Evolutionary conservation across 2,888 invertebrate species (phyloP).

Genomic region (Myopa tessellatipennis): DNA sequence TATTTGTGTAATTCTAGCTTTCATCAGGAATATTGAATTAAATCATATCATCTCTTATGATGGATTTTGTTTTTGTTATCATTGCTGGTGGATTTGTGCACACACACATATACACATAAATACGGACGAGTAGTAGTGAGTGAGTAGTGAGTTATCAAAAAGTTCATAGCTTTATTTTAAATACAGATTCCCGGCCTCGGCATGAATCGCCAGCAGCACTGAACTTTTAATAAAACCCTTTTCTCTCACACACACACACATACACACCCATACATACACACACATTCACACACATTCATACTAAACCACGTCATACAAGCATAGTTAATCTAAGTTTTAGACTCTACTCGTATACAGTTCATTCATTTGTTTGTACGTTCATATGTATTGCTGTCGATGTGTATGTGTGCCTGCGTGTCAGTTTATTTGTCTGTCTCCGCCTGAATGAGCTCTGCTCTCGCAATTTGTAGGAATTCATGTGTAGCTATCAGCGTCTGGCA

Average conservation of each 20-base stretch:
- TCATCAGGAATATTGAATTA: conserved; percentile 50
- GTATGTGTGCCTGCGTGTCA: not conserved
- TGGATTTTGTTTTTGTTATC: conserved; percentile 1
- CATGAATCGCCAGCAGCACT: no score
- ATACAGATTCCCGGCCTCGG: not conserved
- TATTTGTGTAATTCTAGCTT: conserved; percentile 47
- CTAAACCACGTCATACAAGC: no score
- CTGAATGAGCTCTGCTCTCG: conserved; percentile 16
- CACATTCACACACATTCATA: no score
- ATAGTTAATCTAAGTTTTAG: no score
- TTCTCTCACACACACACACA: no score
- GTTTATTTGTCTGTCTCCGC: conserved; percentile 11
- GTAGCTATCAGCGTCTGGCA: conserved; percentile 60
- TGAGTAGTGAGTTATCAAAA: conserved; percentile 16
- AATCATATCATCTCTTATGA: conserved; percentile 39
- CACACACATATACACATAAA: conserved; percentile 5
- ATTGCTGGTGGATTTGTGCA: conserved; percentile 1
- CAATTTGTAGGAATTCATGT: conserved; percentile 54
- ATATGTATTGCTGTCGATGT: not conserved
- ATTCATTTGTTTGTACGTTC: not conserved
- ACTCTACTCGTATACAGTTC: not conserved
- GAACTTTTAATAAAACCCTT: no score
- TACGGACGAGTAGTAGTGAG: not conserved
- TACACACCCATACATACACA: no score
- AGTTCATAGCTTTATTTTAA: conserved; percentile 8